A percentile compares a stretch with the other conserved stretches of the same genome.
Evolutionary conservation across 2,888 invertebrate species (phyloP).

Genomic region (Drosophila mimetica): DNA sequence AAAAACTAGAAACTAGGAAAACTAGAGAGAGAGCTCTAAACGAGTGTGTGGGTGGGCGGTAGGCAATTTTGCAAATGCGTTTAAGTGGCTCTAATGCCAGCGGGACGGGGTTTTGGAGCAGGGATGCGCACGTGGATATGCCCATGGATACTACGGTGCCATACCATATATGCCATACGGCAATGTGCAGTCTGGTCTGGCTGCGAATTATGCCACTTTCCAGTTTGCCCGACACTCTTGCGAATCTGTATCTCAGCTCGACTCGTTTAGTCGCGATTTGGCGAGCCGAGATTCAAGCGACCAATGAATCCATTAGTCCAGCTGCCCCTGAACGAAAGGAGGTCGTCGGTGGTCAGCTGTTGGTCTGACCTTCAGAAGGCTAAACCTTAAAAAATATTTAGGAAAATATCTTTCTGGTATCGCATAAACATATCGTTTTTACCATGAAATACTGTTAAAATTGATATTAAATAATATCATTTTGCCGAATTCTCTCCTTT

Average conservation of each 20-base stretch:
- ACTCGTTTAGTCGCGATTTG: constrained; percentile 62
- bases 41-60: constrained; percentile 65
- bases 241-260: constrained; percentile 26
- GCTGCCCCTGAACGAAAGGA: constrained; percentile 29
- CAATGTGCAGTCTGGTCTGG: constrained; percentile 39
- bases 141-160: constrained; percentile 32
- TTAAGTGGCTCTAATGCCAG: constrained; percentile 77
- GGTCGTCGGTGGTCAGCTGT: constrained; percentile 8
- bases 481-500: too few relatives aligned
- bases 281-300: constrained; percentile 60
- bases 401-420: too few relatives aligned
- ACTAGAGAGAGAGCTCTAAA: constrained; percentile 28
- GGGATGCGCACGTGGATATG: constrained; percentile 71
- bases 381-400: neutral
- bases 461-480: too few relatives aligned
- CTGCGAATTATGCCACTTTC: constrained; percentile 58
- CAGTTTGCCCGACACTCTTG: constrained; percentile 8
- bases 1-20: constrained; percentile 21
- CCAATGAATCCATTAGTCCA: constrained; percentile 70
- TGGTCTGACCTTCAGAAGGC: constrained; percentile 22
- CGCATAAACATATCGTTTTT: too few relatives aligned
- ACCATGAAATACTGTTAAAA: too few relatives aligned
- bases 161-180: neutral
- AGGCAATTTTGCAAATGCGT: constrained; percentile 78
- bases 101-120: constrained; percentile 65